Percentiles rank a stretch among this genome's conserved stretches.
Conservation (phyloP, 2,888 invertebrate genomes). For the Aelia acuminata region DNA sequence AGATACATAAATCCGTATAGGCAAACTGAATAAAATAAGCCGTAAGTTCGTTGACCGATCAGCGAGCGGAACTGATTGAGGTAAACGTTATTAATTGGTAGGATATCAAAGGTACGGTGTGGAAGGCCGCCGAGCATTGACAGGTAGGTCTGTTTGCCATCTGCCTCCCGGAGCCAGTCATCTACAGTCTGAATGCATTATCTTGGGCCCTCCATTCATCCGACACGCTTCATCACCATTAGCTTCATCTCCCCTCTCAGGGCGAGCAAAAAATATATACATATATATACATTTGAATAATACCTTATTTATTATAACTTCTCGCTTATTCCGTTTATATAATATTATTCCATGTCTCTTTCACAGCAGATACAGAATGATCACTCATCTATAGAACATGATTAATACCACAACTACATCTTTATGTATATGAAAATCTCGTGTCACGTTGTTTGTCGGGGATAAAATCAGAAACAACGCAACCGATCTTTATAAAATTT, state of each 20-base stretch:
- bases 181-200: background rate
- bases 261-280: background rate
- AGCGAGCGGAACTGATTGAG: background rate
- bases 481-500: too few relatives aligned
- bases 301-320: background rate
- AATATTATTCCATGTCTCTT: slow-evolving; percentile 15
- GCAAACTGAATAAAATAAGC: background rate
- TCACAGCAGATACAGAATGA: background rate
- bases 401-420: too few relatives aligned
- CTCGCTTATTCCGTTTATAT: background rate
- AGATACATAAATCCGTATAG: too few relatives aligned
- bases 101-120: background rate
- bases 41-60: background rate
- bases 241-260: background rate
- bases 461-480: too few relatives aligned
- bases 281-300: too few relatives aligned
- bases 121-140: background rate
- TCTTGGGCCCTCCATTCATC: background rate
- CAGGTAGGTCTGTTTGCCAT: slow-evolving; percentile 26
- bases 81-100: slow-evolving; percentile 39
- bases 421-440: too few relatives aligned
- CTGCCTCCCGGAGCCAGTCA: background rate
- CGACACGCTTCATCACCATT: slow-evolving; percentile 14
- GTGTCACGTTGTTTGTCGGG: too few relatives aligned
- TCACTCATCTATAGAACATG: too few relatives aligned